phyloP scores from a whole-genome alignment of 2,888 invertebrate species.

The Lasioglossum marginatum region DNA sequence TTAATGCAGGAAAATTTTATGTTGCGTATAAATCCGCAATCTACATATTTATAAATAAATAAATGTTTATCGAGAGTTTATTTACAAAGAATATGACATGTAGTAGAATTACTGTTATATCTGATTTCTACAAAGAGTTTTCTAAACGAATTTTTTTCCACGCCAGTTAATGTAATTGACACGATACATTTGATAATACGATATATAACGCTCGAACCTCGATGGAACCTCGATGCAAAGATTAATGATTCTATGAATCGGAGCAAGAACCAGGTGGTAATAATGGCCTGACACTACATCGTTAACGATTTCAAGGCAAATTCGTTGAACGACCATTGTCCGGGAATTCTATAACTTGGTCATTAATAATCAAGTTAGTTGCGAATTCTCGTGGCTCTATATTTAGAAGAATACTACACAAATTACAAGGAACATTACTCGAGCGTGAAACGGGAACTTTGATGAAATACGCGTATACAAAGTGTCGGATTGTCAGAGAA shows the following conservation, averaged over 20 bases:
- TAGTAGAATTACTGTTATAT: no score
- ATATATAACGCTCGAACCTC: background rate
- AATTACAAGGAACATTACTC: conserved; percentile 4
- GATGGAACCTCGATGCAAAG: background rate
- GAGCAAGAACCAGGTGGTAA: background rate
- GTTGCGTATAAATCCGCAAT: background rate
- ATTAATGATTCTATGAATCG: background rate
- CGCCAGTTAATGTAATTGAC: background rate
- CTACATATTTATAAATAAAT: background rate
- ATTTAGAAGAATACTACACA: conserved; percentile 4
- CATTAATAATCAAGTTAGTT: background rate
- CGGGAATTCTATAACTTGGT: background rate
- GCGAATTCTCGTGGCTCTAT: background rate
- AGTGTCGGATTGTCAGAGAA: background rate
- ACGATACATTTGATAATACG: background rate
- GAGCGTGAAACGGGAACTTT: background rate
- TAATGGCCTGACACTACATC: background rate
- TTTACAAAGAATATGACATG: background rate
- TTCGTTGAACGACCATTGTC: background rate
- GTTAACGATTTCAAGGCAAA: conserved; percentile 1
- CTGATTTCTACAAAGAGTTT: background rate
- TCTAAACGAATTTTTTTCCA: background rate
- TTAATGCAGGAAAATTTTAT: background rate
- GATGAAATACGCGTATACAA: background rate
- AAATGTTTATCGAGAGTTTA: background rate